phyloP scores from a whole-genome alignment of 2,113 vertebrate genomes.

The Epinephelus lanceolatus region DNA sequence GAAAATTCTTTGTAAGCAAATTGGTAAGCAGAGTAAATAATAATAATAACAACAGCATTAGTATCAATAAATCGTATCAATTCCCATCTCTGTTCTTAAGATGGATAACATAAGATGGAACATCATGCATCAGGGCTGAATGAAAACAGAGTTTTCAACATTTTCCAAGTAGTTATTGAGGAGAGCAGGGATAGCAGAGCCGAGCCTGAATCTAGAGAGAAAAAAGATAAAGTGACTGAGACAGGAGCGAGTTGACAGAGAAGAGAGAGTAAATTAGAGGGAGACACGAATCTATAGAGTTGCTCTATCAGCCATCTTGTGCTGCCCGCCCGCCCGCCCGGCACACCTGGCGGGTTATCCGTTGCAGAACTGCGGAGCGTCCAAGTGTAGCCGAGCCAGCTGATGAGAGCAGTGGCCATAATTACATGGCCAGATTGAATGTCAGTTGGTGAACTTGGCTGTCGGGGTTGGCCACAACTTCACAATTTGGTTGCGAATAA shows the following conservation, averaged over 20 bases:
- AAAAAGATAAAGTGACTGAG: not conserved
- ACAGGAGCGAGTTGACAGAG: not conserved
- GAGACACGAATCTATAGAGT: not conserved
- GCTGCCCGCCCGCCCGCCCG: constrained; percentile 20
- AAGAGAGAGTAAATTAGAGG: constrained; percentile 2
- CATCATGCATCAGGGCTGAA: too few relatives aligned
- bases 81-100: too few relatives aligned
- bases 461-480: constrained; percentile 29
- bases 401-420: constrained; percentile 61
- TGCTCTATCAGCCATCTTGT: constrained; percentile 32
- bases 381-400: constrained; percentile 59
- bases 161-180: not conserved
- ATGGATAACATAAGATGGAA: too few relatives aligned
- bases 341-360: constrained; percentile 57
- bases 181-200: not conserved
- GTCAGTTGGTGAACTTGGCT: constrained; percentile 64
- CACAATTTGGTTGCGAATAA: constrained; percentile 47
- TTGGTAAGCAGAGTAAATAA: too few relatives aligned
- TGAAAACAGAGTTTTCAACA: not conserved
- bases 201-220: not conserved
- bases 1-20: too few relatives aligned
- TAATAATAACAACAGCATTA: too few relatives aligned
- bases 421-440: constrained; percentile 69
- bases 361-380: constrained; percentile 32
- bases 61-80: too few relatives aligned